These are phyloP conservation scores for Uropsilus gracilis DNA, from an alignment of 2,113 vertebrate genomes.

Conservation along the genomic window DNA sequence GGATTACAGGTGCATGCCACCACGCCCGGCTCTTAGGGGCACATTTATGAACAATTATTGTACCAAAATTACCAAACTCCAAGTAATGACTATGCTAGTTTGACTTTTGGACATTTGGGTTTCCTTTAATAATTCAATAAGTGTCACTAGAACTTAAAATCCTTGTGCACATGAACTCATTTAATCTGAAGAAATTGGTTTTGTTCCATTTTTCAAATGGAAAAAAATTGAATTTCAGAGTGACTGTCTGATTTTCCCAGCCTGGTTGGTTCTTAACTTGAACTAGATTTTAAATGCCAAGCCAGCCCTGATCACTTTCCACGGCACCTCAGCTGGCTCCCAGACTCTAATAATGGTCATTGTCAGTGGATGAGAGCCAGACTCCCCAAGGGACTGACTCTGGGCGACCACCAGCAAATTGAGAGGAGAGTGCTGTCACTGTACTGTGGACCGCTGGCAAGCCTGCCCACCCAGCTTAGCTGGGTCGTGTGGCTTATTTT, in stretches of 20 bases:
- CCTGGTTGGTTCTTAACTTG: background rate
- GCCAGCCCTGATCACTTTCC: background rate
- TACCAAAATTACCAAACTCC: background rate
- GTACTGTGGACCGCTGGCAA: background rate
- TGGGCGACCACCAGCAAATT: background rate
- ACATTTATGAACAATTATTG: background rate
- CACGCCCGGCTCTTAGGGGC: background rate
- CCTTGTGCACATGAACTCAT: background rate
- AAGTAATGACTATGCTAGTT: background rate
- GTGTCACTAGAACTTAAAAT: background rate
- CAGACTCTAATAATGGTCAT: background rate
- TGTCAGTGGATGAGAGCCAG: background rate
- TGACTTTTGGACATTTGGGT: background rate
- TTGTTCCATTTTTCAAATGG: background rate
- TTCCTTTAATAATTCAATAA: conserved; percentile 13
- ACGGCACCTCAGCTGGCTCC: background rate
- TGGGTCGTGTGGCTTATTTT: background rate
- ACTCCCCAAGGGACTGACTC: background rate
- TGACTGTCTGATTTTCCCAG: background rate
- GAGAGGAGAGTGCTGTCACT: background rate
- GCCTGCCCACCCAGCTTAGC: background rate
- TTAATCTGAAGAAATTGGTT: background rate
- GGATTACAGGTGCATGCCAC: too few relatives aligned
- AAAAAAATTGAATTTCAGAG: background rate
- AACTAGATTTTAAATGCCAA: background rate